A percentile compares a stretch with the other conserved stretches of the same genome.
Conservation (phyloP, 1,140 invertebrate genomes). For the Bombus confusus region DNA sequence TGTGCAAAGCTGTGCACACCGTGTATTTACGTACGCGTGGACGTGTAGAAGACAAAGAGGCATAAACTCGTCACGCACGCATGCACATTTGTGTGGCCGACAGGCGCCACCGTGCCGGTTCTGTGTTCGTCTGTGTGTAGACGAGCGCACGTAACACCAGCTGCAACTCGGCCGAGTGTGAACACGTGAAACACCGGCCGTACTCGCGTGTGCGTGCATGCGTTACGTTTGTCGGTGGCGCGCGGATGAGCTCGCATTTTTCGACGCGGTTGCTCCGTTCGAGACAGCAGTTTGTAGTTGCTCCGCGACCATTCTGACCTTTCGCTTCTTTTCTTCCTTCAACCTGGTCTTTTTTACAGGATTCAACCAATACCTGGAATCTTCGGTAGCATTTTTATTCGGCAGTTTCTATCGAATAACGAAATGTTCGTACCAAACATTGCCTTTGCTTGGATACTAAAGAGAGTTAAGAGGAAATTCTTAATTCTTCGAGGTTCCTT, state of each 20-base stretch:
- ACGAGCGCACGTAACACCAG: constrained; percentile 43
- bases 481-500: too few species aligned
- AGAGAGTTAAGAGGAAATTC: too few species aligned
- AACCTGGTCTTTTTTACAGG: too few species aligned
- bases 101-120: constrained; percentile 75
- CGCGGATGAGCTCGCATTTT: constrained; percentile 66
- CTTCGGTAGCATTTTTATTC: too few species aligned
- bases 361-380: too few species aligned
- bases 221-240: constrained; percentile 49
- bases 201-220: constrained; percentile 49
- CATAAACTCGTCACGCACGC: constrained; percentile 76
- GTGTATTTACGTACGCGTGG: constrained; percentile 19
- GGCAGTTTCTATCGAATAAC: too few species aligned
- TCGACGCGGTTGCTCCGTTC: constrained; percentile 30
- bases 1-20: neutral
- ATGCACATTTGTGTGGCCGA: constrained; percentile 75
- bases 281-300: neutral
- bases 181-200: constrained; percentile 47
- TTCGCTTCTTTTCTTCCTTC: neutral
- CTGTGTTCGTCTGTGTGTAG: constrained; percentile 21
- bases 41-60: constrained; percentile 59
- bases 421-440: too few species aligned
- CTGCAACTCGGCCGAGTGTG: constrained; percentile 42
- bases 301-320: too few species aligned
- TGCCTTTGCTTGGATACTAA: too few species aligned